Conservation (phyloP, 1,140 invertebrate species). For the Parapsyche elsis region DNA sequence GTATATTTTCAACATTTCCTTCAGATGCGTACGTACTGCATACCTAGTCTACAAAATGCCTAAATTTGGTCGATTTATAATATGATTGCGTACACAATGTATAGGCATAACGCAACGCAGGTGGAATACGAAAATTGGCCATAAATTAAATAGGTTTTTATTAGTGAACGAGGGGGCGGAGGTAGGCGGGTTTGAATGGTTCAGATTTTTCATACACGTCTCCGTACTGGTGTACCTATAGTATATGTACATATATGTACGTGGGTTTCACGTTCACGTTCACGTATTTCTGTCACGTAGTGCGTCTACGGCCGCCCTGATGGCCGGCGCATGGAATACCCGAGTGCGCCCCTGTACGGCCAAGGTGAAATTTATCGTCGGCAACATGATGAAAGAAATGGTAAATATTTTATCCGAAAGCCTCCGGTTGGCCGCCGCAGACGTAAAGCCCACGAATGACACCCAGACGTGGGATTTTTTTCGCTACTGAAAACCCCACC, state of each 20-base stretch:
- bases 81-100: background rate
- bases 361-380: conserved; percentile 51
- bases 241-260: background rate
- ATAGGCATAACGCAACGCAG: conserved; percentile 32
- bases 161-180: conserved; percentile 32
- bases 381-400: conserved; percentile 56
- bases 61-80: conserved; percentile 2
- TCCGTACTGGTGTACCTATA: background rate
- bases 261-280: conserved; percentile 34
- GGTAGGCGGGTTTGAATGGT: conserved; percentile 6
- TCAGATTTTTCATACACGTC: conserved; percentile 37
- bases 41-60: background rate
- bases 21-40: background rate
- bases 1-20: background rate
- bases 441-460: conserved; percentile 37
- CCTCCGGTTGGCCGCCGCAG: conserved; percentile 36
- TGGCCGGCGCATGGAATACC: conserved; percentile 51
- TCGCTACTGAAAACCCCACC: background rate
- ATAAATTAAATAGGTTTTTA: conserved; percentile 55
- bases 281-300: conserved; percentile 49
- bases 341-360: conserved; percentile 29
- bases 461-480: conserved; percentile 27
- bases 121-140: conserved; percentile 48
- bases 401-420: conserved; percentile 55
- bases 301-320: conserved; percentile 53